Conservation (phyloP, 2,888 invertebrate genomes). For the Elmis aenea region DNA sequence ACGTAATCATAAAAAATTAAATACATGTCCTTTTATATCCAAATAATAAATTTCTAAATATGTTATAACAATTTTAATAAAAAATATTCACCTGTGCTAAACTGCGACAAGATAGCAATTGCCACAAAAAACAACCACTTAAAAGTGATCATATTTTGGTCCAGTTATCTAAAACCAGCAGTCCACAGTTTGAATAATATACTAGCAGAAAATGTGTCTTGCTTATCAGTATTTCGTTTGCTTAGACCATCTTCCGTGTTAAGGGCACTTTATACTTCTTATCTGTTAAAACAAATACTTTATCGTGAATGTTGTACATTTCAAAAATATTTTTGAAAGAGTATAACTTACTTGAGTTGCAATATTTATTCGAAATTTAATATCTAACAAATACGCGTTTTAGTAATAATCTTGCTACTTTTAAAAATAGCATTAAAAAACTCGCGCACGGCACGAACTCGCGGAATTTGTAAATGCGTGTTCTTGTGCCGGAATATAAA, state of each 20-base stretch:
- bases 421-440: too few relatives aligned
- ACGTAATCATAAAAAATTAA: too few relatives aligned
- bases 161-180: conserved; percentile 14
- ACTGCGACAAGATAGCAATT: conserved; percentile 6
- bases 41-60: too few relatives aligned
- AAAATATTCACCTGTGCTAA: conserved; percentile 10
- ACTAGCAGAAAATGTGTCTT: conserved; percentile 26
- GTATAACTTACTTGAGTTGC: too few relatives aligned
- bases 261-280: conserved; percentile 30
- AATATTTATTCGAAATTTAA: too few relatives aligned
- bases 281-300: conserved; percentile 23
- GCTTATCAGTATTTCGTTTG: conserved; percentile 31
- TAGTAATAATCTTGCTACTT: too few relatives aligned
- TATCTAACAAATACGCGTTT: too few relatives aligned
- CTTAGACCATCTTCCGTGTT: conserved; percentile 24
- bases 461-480: too few relatives aligned
- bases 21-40: not conserved
- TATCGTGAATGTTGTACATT: too few relatives aligned
- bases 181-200: conserved; percentile 26
- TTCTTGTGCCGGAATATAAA: too few relatives aligned
- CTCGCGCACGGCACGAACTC: too few relatives aligned
- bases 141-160: conserved; percentile 17
- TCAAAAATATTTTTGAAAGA: too few relatives aligned
- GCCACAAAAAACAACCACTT: conserved; percentile 7
- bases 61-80: not conserved